These are phyloP conservation scores for Squalus acanthias DNA, from an alignment of 2,797 vertebrate species.

Conservation along the genomic window DNA sequence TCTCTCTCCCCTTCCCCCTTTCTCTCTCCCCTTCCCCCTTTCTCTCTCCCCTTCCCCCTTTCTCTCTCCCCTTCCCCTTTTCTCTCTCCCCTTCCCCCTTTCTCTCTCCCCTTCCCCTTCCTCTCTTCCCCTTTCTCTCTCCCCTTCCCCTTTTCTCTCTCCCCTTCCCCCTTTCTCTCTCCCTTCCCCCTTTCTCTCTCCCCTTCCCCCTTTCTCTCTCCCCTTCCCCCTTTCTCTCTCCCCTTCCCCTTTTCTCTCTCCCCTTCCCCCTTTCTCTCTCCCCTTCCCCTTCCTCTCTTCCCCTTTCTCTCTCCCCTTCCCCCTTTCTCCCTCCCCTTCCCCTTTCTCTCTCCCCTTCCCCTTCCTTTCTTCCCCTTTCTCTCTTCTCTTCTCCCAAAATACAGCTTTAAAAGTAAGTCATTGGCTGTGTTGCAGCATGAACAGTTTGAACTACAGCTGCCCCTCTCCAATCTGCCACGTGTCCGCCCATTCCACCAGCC, in stretches of 20 bases:
- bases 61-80: background rate
- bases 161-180: too few species aligned
- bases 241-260: background rate
- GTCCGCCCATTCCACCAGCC: too few species aligned
- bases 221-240: accelerated
- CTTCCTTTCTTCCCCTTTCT: background rate
- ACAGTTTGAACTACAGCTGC: background rate
- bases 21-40: background rate
- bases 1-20: background rate
- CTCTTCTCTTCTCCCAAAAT: background rate
- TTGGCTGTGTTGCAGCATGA: background rate
- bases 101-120: background rate
- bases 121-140: background rate
- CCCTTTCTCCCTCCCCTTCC: background rate
- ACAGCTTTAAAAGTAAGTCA: background rate
- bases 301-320: background rate
- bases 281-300: too few species aligned
- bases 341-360: background rate
- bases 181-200: too few species aligned
- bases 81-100: background rate
- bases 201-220: too few species aligned
- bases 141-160: too few species aligned
- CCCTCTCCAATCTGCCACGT: too few species aligned
- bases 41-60: background rate
- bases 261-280: background rate